phyloP scores from a whole-genome alignment of 1,140 invertebrate genomes.

The Sitophilus oryzae region DNA sequence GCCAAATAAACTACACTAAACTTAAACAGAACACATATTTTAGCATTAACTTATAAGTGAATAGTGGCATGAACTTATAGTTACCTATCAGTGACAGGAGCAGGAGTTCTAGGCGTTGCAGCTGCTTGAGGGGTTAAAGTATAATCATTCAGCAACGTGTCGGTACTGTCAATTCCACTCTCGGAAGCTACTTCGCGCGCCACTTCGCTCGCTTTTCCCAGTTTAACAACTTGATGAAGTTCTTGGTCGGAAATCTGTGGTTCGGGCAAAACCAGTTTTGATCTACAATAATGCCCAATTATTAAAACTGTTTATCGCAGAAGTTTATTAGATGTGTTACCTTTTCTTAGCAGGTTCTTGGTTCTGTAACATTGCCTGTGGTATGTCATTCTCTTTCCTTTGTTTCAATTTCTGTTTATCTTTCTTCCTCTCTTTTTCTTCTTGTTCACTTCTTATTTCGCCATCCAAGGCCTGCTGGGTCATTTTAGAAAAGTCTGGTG shows the following conservation, averaged over 20 bases:
- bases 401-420: conserved; percentile 92
- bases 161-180: conserved; percentile 72
- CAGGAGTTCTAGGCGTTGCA: conserved; percentile 82
- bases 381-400: conserved; percentile 94
- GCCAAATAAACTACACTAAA: no score
- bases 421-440: conserved; percentile 82
- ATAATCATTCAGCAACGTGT: conserved; percentile 88
- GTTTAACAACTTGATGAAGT: conserved; percentile 90
- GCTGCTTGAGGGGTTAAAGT: conserved; percentile 71
- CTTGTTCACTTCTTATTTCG: conserved; percentile 80
- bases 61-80: no score
- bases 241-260: conserved; percentile 96
- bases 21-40: no score
- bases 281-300: conserved; percentile 45
- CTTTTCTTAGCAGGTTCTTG: conserved; percentile 89
- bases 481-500: conserved; percentile 82
- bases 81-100: conserved; percentile 58
- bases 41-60: no score
- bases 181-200: conserved; percentile 87
- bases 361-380: conserved; percentile 81
- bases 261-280: conserved; percentile 91
- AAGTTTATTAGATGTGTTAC: no score
- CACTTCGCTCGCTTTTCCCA: conserved; percentile 91
- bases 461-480: conserved; percentile 91
- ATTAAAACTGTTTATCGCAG: no score